These are phyloP conservation scores for Petrocephalus sullivani DNA, from an alignment of 2,797 vertebrate genomes.

Conservation along the genomic window DNA sequence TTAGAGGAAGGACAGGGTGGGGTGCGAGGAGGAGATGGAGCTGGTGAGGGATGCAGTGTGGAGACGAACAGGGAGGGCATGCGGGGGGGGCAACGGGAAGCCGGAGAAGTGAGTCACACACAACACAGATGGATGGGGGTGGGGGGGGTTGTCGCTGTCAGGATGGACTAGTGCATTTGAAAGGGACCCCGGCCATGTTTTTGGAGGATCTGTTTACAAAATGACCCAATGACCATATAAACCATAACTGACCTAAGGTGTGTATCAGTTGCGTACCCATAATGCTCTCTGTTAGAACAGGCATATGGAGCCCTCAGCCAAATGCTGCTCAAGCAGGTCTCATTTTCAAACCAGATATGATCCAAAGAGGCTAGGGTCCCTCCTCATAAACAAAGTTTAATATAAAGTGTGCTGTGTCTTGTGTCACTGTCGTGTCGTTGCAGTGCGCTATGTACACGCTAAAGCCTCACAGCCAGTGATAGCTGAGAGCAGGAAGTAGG, in stretches of 20 bases:
- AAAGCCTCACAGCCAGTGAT: slow-evolving; percentile 23
- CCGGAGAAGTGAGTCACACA: slow-evolving; percentile 57
- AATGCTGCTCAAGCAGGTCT: not conserved
- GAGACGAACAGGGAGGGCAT: slow-evolving; percentile 49
- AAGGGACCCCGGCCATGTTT: slow-evolving; percentile 66
- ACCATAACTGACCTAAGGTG: not conserved
- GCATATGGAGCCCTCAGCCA: not conserved
- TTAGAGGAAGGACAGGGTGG: slow-evolving; percentile 40
- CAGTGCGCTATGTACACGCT: slow-evolving; percentile 32
- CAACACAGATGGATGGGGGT: slow-evolving; percentile 55
- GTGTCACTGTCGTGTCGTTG: slow-evolving; percentile 33
- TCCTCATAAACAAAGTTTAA: slow-evolving; percentile 50
- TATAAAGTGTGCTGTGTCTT: slow-evolving; percentile 35
- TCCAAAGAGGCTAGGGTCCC: slow-evolving; percentile 61
- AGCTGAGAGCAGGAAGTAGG: slow-evolving; percentile 37
- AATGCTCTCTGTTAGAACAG: not conserved
- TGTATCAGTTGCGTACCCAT: not conserved
- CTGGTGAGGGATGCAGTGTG: slow-evolving; percentile 48
- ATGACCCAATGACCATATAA: not conserved
- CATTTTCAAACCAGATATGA: slow-evolving; percentile 21
- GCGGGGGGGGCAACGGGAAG: slow-evolving; percentile 52
- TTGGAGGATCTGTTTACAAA: slow-evolving; percentile 19
- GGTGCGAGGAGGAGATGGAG: slow-evolving; percentile 38
- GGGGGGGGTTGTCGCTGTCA: slow-evolving; percentile 50
- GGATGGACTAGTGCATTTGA: slow-evolving; percentile 59